Base-by-base conservation (phyloP, 2,797 vertebrate species). In the Argya squamiceps region DNA sequence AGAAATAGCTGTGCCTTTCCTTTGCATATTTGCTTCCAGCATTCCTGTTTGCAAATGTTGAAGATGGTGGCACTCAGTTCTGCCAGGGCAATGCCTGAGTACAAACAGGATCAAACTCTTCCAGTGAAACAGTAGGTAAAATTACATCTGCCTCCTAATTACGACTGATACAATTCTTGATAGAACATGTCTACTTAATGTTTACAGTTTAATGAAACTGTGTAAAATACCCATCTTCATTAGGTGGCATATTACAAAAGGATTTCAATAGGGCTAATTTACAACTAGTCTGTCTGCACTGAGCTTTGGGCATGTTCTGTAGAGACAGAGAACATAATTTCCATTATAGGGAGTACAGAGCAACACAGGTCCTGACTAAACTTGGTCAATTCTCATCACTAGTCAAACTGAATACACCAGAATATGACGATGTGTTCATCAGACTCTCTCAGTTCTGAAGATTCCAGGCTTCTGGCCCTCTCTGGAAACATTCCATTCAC, bases 401-500 rank as follows among this genome's bases (percentile, higher is more conserved):
- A 50, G 47, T 60, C 55, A 76, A 53, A 63, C 6, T 69, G 63
- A 86, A 81, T 50, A 59, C 41, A 36, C 27, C 55, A 73, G 32
- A 53, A 60, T 1, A 76, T 44, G 27, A 19, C 36, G n/a, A 3
- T 53, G 27, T 47, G 52, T 59, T 64, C 50, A 29, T 44, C 34
- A 69, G 50, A n/a, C 21, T 88, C 34, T 29, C 63, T 46, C 49
- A 39, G 55, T 46, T 88, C 47, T 43, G 27, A 27, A 74, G 34
- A 77, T 36, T 71, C 21, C 65, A 46, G 46, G 43, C 34, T 88
- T 88, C 79, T 85, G 79, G 24, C 43, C 32, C 37, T 86, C 55
- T 82, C 52, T 90, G 74, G n/a, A 95, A 95, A 84, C 34, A 50
- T 92, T 92, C 73, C 34, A 24, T 67, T 90, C 91, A 87, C 89